Evolutionary conservation across 2,113 vertebrate genomes (phyloP).

Genomic region (Cromileptes altivelis): DNA sequence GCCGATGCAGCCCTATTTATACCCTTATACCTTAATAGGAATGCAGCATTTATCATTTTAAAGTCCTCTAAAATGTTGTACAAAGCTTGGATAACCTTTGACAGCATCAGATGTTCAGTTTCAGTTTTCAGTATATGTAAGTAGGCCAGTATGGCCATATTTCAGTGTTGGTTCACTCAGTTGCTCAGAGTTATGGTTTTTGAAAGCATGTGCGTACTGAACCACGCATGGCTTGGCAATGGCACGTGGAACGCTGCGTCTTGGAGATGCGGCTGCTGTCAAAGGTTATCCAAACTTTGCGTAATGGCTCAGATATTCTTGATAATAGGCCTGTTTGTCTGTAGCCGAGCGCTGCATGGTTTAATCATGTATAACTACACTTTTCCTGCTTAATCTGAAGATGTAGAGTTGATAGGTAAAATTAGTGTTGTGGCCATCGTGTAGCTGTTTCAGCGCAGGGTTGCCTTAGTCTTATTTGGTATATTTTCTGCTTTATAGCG

Average conservation of each 20-base stretch:
- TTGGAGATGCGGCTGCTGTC: constrained; percentile 28
- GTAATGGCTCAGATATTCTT: constrained; percentile 19
- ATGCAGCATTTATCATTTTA: background rate
- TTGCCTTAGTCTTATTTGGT: background rate
- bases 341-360: background rate
- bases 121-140: no score
- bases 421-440: background rate
- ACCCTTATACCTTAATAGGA: background rate
- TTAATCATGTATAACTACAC: background rate
- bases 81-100: background rate
- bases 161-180: background rate
- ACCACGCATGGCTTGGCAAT: constrained; percentile 1
- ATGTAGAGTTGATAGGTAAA: background rate
- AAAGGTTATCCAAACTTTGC: constrained; percentile 61
- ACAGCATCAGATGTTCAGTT: background rate
- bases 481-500: background rate
- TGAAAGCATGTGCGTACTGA: constrained; percentile 5
- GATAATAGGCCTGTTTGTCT: constrained; percentile 29
- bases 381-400: background rate
- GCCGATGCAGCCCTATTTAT: background rate
- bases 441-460: background rate
- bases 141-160: background rate
- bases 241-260: constrained; percentile 1
- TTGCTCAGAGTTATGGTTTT: background rate
- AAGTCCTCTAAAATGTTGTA: background rate